phyloP scores from a whole-genome alignment of 2,797 vertebrate genomes.

The Schizopygopsis malacanthus region DNA sequence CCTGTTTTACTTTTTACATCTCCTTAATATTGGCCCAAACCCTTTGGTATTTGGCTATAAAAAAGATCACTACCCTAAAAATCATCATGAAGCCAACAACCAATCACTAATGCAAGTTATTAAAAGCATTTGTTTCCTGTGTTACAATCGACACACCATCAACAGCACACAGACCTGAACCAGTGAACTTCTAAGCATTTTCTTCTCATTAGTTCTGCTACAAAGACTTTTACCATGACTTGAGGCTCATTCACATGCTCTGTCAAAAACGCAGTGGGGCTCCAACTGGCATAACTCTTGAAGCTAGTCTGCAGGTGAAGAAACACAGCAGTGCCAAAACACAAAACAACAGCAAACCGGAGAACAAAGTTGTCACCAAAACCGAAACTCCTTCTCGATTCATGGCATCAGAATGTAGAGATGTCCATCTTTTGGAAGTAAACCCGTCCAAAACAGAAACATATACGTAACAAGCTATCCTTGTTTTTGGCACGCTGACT shows the following conservation, averaged over 20 bases:
- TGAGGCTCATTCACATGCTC: neutral
- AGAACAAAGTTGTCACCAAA: slow-evolving; percentile 69
- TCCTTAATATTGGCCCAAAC: neutral
- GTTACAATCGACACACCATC: neutral
- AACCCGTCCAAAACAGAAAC: neutral
- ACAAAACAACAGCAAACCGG: slow-evolving; percentile 64
- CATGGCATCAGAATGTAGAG: slow-evolving; percentile 57
- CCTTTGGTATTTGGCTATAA: neutral
- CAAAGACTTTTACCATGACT: slow-evolving; percentile 33
- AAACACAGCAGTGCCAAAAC: slow-evolving; percentile 76
- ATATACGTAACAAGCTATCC: neutral
- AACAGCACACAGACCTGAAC: neutral
- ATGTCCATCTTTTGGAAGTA: neutral
- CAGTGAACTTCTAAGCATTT: neutral
- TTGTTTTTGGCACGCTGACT: neutral
- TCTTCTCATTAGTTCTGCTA: neutral
- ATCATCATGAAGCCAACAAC: neutral
- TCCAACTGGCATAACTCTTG: slow-evolving; percentile 67
- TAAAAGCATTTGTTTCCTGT: neutral
- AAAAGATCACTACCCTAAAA: neutral
- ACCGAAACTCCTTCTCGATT: slow-evolving; percentile 59
- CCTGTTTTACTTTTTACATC: neutral
- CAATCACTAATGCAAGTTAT: neutral
- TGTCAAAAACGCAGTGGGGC: slow-evolving; percentile 73
- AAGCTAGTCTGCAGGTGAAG: slow-evolving; percentile 79